These are phyloP conservation scores for Girardinichthys multiradiatus DNA, from an alignment of 2,113 vertebrate species.

Conservation along the genomic window DNA sequence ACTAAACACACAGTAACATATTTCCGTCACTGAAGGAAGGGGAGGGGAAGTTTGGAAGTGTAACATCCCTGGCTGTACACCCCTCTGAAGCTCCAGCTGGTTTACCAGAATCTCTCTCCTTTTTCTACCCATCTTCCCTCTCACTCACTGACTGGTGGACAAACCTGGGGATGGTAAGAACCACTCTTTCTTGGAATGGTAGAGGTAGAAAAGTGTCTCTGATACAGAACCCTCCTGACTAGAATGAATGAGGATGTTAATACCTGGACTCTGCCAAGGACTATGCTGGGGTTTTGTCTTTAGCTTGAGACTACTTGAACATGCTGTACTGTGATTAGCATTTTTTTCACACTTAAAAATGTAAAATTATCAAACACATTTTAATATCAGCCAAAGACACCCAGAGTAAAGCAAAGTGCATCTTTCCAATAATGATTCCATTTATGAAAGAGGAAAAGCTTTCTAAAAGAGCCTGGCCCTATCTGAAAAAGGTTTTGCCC, in stretches of 20 bases:
- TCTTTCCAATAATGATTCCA: too few relatives aligned
- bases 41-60: constrained; percentile 29
- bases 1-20: constrained; percentile 73
- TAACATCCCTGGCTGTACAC: constrained; percentile 25
- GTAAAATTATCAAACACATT: too few relatives aligned
- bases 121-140: not conserved
- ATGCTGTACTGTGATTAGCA: not conserved
- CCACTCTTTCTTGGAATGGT: constrained; percentile 7
- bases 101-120: constrained; percentile 14
- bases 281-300: constrained; percentile 3
- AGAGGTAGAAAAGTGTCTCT: constrained; percentile 45
- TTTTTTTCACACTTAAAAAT: too few relatives aligned
- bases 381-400: too few relatives aligned
- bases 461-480: too few relatives aligned
- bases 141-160: constrained; percentile 5
- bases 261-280: not conserved
- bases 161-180: not conserved
- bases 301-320: constrained; percentile 14
- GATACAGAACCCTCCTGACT: too few relatives aligned
- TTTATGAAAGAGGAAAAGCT: too few relatives aligned
- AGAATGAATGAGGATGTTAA: not conserved
- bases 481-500: too few relatives aligned
- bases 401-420: too few relatives aligned
- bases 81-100: constrained; percentile 35
- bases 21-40: constrained; percentile 52